Conservation (phyloP, 2,888 invertebrate species). For the Eilema depressum region DNA sequence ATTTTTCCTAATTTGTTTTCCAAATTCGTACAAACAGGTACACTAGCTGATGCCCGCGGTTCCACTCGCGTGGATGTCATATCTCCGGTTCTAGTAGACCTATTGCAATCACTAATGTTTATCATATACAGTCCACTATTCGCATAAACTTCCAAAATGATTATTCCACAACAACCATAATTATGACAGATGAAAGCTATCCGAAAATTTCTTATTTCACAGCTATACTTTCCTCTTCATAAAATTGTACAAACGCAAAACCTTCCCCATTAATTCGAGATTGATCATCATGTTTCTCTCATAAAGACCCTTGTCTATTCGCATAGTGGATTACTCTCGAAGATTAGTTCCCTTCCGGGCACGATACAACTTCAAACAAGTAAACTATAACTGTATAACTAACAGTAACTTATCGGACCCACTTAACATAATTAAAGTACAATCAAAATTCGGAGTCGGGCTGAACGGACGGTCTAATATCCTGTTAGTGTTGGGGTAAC, state of each 20-base stretch:
- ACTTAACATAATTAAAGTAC: conserved; percentile 49
- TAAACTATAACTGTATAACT: not conserved
- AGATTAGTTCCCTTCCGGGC: conserved; percentile 2
- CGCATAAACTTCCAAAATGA: too few relatives aligned
- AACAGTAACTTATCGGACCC: conserved; percentile 26
- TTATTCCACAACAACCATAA: too few relatives aligned
- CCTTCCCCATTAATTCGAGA: not conserved
- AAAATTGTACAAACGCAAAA: not conserved
- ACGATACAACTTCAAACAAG: conserved; percentile 5
- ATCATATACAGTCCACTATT: too few relatives aligned
- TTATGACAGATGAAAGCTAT: too few relatives aligned
- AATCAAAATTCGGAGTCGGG: conserved; percentile 49
- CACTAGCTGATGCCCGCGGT: too few relatives aligned
- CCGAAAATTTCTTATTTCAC: not conserved
- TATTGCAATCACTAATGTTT: too few relatives aligned
- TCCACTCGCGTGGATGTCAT: too few relatives aligned
- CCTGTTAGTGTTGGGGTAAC: conserved; percentile 58
- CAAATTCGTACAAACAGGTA: too few relatives aligned
- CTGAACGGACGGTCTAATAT: conserved; percentile 55
- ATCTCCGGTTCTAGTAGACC: too few relatives aligned
- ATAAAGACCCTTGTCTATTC: conserved; percentile 2
- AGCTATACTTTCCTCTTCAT: not conserved
- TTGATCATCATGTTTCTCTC: not conserved
- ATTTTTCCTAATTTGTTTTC: too few relatives aligned
- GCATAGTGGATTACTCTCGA: conserved; percentile 3